These are phyloP conservation scores for Frieseomelitta varia DNA, from an alignment of 1,140 invertebrate genomes.

Conservation along the genomic window DNA sequence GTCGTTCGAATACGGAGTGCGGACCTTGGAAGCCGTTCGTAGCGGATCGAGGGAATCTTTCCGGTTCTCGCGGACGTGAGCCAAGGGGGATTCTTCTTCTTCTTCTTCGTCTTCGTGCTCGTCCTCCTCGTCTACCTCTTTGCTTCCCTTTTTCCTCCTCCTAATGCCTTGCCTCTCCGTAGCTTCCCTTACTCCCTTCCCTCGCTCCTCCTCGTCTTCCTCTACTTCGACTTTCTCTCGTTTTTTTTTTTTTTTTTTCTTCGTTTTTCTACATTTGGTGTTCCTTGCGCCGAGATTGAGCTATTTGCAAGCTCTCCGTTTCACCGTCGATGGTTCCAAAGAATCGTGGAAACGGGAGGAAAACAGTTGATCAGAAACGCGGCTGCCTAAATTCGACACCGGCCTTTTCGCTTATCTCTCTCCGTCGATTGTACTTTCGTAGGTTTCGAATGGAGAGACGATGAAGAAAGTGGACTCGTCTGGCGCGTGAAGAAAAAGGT, in stretches of 20 bases:
- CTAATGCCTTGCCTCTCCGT: constrained; percentile 2
- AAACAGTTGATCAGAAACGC: background rate
- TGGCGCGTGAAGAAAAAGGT: background rate
- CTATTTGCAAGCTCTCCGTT: background rate
- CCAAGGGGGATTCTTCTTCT: constrained; percentile 73
- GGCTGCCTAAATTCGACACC: background rate
- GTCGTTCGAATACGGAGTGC: constrained; percentile 69
- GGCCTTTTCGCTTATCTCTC: background rate
- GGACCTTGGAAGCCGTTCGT: constrained; percentile 79
- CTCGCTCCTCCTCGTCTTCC: background rate
- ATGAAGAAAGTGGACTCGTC: constrained; percentile 24
- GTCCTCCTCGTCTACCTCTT: constrained; percentile 16
- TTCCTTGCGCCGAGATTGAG: constrained; percentile 16
- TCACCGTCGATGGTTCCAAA: background rate
- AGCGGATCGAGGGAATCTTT: constrained; percentile 82
- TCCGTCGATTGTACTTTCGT: constrained; percentile 44
- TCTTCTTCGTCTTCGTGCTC: constrained; percentile 52
- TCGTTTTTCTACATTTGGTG: constrained; percentile 45
- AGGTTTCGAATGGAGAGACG: background rate
- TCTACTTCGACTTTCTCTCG: background rate
- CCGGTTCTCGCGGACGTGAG: constrained; percentile 78
- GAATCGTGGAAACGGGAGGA: background rate
- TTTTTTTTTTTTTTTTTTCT: too few species aligned
- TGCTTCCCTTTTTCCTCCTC: constrained; percentile 28
- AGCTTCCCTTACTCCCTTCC: background rate